Conservation (phyloP, 1,140 invertebrate genomes). For the Drosophila miranda region DNA sequence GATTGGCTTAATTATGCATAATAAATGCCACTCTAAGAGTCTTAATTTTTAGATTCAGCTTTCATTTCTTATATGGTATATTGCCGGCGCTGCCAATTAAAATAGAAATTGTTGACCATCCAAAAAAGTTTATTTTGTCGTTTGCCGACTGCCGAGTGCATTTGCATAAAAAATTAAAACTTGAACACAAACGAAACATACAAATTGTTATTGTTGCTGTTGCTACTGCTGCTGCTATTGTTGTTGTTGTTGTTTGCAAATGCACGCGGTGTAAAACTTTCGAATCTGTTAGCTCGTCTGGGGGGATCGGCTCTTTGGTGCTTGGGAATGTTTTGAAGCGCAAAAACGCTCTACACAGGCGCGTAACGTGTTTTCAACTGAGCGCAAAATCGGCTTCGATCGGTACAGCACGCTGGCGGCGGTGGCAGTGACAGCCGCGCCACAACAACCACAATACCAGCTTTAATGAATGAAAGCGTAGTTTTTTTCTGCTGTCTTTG, state of each 20-base stretch:
- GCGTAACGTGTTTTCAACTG: conserved; percentile 76
- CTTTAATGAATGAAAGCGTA: conserved; percentile 75
- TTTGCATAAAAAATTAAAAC: conserved; percentile 76
- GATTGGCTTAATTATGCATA: conserved; percentile 75
- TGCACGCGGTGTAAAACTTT: conserved; percentile 64
- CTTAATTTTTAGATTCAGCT: conserved; percentile 51
- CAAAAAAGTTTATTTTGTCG: conserved; percentile 58
- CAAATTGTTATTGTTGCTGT: conserved; percentile 40
- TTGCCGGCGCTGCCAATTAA: conserved; percentile 68
- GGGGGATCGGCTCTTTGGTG: conserved; percentile 11
- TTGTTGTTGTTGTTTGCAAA: conserved; percentile 13
- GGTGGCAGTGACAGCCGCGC: conserved; percentile 5
- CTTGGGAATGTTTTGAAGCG: conserved; percentile 42
- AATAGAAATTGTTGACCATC: conserved; percentile 75
- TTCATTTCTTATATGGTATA: conserved; percentile 74
- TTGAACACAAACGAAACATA: conserved; percentile 57
- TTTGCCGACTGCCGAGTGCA: conserved; percentile 35
- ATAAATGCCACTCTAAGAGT: conserved; percentile 49
- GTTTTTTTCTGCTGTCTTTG: conserved; percentile 58
- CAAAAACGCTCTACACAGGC: conserved; percentile 72
- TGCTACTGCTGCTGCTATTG: background rate
- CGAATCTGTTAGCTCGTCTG: conserved; percentile 35
- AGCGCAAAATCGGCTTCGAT: conserved; percentile 52
- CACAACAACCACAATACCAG: conserved; percentile 56
- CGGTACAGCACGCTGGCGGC: conserved; percentile 38